Percentiles rank a stretch among this genome's conserved stretches.
phyloP scores from a whole-genome alignment of 2,797 vertebrate species.

The Coccyzus lansbergi region DNA sequence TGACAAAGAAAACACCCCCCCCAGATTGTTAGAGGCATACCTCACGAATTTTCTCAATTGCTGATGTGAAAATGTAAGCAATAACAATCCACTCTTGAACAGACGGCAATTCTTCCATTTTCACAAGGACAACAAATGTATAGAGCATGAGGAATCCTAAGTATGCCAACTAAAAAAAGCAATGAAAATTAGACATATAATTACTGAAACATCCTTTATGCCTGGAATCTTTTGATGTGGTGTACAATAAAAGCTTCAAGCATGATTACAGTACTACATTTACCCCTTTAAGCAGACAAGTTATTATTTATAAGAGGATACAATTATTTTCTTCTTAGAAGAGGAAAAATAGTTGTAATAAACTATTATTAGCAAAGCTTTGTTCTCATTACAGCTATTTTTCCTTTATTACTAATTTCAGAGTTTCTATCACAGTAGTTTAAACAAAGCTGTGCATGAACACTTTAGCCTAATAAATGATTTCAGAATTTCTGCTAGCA shows the following conservation, averaged over 20 bases:
- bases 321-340: background rate
- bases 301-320: background rate
- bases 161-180: slow-evolving; percentile 88
- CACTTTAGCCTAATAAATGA: background rate
- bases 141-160: slow-evolving; percentile 97
- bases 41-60: slow-evolving; percentile 96
- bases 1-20: background rate
- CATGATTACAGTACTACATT: background rate
- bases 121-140: slow-evolving; percentile 95
- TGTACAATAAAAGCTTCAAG: background rate
- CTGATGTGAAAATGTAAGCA: slow-evolving; percentile 95
- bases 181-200: slow-evolving; percentile 11
- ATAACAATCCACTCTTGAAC: slow-evolving; percentile 97
- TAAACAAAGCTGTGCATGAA: background rate
- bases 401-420: background rate
- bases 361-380: background rate
- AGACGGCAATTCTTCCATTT: slow-evolving; percentile 87
- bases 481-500: background rate
- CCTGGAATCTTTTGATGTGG: background rate
- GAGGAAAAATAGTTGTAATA: background rate
- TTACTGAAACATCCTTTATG: background rate
- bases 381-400: background rate
- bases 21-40: slow-evolving; percentile 71
- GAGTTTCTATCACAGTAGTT: background rate
- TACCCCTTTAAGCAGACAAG: background rate